A percentile compares a stretch with the other conserved stretches of the same genome.
These are phyloP conservation scores for Seriola dumerili DNA, from an alignment of 2,113 vertebrate species.

Conservation along the genomic window DNA sequence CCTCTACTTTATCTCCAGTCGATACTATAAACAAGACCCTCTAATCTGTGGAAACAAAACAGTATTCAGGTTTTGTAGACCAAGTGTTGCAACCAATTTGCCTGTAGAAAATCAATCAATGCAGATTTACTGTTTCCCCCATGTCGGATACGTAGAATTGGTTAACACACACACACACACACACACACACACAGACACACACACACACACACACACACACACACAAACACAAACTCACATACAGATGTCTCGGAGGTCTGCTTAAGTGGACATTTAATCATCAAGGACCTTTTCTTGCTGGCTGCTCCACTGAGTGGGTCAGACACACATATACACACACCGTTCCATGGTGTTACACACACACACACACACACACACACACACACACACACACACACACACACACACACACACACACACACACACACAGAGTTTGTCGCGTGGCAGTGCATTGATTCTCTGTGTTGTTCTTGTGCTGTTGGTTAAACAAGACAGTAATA, in stretches of 20 bases:
- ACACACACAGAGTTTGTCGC: conserved; percentile 36
- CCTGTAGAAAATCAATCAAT: conserved; percentile 61
- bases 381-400: conserved; percentile 27
- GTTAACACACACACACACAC: conserved; percentile 25
- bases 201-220: not conserved
- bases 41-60: conserved; percentile 61
- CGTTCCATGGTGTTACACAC: conserved; percentile 2
- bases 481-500: conserved; percentile 82
- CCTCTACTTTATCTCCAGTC: conserved; percentile 24
- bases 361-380: conserved; percentile 17
- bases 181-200: conserved; percentile 1
- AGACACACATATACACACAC: conserved; percentile 10
- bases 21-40: conserved; percentile 53
- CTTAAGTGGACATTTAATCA: conserved; percentile 77
- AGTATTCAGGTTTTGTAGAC: conserved; percentile 49
- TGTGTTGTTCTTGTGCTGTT: conserved; percentile 72
- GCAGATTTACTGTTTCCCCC: conserved; percentile 56
- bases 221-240: conserved; percentile 8
- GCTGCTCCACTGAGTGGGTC: conserved; percentile 53
- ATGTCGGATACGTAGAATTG: conserved; percentile 27
- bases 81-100: conserved; percentile 53
- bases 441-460: conserved; percentile 72
- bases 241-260: conserved; percentile 46
- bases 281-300: conserved; percentile 68
- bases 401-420: conserved; percentile 15